These are phyloP conservation scores for Petrocephalus zakoni DNA, from an alignment of 2,113 vertebrate species.

Conservation along the genomic window DNA sequence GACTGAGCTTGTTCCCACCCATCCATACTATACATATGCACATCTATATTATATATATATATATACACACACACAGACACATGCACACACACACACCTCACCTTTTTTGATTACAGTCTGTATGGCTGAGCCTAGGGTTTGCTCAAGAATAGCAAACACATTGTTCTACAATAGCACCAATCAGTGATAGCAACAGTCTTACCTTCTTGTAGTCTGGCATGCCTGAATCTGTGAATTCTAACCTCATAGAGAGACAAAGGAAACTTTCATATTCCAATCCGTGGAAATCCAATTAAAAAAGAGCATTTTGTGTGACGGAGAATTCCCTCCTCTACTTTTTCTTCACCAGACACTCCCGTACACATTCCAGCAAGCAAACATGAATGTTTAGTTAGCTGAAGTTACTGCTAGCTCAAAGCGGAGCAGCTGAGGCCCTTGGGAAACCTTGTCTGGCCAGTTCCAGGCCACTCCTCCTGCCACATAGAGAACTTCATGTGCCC, in stretches of 20 bases:
- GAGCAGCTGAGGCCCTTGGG: constrained; percentile 44
- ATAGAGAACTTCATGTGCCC: constrained; percentile 45
- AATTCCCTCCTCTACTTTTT: neutral
- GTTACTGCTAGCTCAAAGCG: constrained; percentile 27
- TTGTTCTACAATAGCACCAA: neutral
- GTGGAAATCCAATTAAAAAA: neutral
- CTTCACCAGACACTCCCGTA: neutral
- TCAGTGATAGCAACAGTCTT: neutral
- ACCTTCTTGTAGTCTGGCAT: constrained; percentile 11
- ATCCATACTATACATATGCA: neutral
- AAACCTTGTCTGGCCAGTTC: constrained; percentile 70
- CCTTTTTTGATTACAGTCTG: neutral
- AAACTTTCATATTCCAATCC: neutral
- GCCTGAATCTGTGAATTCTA: neutral
- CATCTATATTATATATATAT: neutral
- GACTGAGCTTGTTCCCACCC: neutral
- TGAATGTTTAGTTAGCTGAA: constrained; percentile 4
- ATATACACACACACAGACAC: neutral
- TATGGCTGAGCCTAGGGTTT: neutral
- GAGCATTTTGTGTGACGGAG: neutral
- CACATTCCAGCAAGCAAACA: constrained; percentile 21
- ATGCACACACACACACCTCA: neutral
- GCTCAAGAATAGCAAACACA: neutral
- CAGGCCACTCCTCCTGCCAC: constrained; percentile 58
- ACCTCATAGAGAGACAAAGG: neutral